Evolutionary conservation across 2,797 vertebrate genomes (phyloP), one percentile per base, ranked within the genome.

Genomic region (Staurois parvus): DNA sequence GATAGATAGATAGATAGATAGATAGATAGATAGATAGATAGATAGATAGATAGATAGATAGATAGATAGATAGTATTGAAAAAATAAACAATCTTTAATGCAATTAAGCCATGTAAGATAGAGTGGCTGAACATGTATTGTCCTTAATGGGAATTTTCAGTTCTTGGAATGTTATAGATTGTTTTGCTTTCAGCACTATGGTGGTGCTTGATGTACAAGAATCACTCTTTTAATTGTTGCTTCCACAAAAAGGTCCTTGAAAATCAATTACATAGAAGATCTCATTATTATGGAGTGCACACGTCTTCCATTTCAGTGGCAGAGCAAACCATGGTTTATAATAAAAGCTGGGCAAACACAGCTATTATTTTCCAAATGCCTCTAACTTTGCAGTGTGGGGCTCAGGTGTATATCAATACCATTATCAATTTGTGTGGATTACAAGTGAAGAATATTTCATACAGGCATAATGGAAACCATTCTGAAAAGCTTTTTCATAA

Each of bases 331-430:
- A 48, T 67, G 37, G 29, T 81, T 72, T 76, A 69, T 37, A 86
- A 86, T 78, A 26, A 78, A 82, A 81, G 59, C 28, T 83, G 29
- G 48, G 72, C 66, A 82, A 86, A 56, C 42, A 80, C 26, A 34
- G 45, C 67, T 81, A 72, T 81, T 86, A 48, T 77, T 66, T 40
- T 76, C 12, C 67, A 12, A 37, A 78, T 66, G 10, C 52, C 21
- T 37, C 45, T 32, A 86, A 56, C 34, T 52, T 66, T 73, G 52
- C 59, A 72, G 32, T 42, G 75, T 34, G 66, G 85, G 85, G 73
- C 79, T 86, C 85, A 86, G 85, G 74, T 86, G 85, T 81, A 67
- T 86, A 83, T 81, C 74, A 52, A 82, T 77, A 83, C 68, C 67
- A 78, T 82, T 83, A 83, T 86, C 56, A 83, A 77, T 86, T 37